Evolutionary conservation across 2,888 invertebrate genomes (phyloP).

Genomic region (Smittia aterrima): DNA sequence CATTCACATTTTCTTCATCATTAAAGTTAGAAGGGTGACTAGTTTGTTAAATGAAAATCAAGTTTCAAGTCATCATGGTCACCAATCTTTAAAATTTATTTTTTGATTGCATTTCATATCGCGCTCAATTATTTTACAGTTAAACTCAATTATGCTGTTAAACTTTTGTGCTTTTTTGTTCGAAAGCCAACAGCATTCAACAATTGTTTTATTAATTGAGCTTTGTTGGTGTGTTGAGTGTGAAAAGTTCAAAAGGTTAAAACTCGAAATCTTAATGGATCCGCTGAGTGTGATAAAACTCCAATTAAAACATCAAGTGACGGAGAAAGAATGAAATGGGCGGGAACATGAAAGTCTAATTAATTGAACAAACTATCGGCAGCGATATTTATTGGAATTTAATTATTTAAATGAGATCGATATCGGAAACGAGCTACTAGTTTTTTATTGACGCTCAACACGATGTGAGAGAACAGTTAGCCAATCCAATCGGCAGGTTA

Average conservation of each 20-base stretch:
- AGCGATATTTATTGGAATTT: conserved; percentile 27
- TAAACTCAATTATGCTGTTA: background rate
- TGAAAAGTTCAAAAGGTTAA: conserved; percentile 22
- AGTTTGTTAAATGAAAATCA: too few species aligned
- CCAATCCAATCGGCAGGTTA: background rate
- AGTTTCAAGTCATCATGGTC: too few species aligned
- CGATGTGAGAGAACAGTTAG: conserved; percentile 27
- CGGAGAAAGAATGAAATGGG: background rate
- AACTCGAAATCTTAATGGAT: conserved; percentile 17
- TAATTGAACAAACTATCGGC: conserved; percentile 23
- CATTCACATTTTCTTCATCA: too few species aligned
- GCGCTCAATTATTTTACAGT: conserved; percentile 6
- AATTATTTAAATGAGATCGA: conserved; percentile 40
- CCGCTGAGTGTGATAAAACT: background rate
- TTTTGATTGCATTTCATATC: too few species aligned
- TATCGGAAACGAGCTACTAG: conserved; percentile 10
- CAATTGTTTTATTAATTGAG: conserved; percentile 2
- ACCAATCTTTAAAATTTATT: too few species aligned
- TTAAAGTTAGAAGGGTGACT: too few species aligned
- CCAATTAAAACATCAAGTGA: conserved; percentile 28
- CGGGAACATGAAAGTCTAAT: conserved; percentile 35
- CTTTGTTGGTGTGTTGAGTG: background rate
- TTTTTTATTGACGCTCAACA: conserved; percentile 37
- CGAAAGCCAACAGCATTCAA: background rate
- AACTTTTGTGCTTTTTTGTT: too few species aligned